phyloP scores from a whole-genome alignment of 2,888 invertebrate genomes.

The Oscheius sp. region DNA sequence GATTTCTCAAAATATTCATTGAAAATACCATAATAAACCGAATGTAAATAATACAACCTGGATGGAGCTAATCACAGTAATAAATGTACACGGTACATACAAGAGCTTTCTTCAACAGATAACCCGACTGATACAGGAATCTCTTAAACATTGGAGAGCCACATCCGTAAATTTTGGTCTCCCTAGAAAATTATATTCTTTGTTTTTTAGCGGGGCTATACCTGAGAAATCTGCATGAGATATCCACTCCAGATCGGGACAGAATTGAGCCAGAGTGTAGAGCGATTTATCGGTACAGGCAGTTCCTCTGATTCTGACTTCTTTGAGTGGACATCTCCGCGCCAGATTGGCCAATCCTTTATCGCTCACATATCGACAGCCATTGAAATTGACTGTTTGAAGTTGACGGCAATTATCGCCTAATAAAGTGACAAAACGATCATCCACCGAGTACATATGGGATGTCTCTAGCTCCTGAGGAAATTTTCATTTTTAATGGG shows the following conservation, averaged over 20 bases:
- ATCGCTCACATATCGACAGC: conserved; percentile 67
- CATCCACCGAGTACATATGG: conserved; percentile 68
- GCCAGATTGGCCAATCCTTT: conserved; percentile 67
- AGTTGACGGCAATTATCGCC: conserved; percentile 62
- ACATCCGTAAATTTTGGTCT: conserved; percentile 65
- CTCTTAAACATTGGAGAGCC: conserved; percentile 64
- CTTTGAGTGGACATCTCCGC: conserved; percentile 60
- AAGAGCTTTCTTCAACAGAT: conserved; percentile 64
- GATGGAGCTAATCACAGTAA: neutral
- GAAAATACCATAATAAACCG: neutral
- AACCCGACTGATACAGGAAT: conserved; percentile 67
- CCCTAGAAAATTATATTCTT: conserved; percentile 41
- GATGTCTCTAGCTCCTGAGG: conserved; percentile 66
- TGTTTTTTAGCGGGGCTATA: neutral
- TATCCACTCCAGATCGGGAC: conserved; percentile 69
- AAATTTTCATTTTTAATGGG: neutral
- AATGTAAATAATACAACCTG: conserved; percentile 2
- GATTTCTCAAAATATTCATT: neutral
- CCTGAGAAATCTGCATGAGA: conserved; percentile 65
- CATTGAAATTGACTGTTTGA: conserved; percentile 66
- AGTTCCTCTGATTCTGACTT: conserved; percentile 68
- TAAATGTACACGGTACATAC: neutral
- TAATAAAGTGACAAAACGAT: conserved; percentile 64
- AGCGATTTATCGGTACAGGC: conserved; percentile 67
- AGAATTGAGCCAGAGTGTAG: conserved; percentile 66